Conservation (phyloP, 1,140 invertebrate species). For the Micrasema longulum region DNA sequence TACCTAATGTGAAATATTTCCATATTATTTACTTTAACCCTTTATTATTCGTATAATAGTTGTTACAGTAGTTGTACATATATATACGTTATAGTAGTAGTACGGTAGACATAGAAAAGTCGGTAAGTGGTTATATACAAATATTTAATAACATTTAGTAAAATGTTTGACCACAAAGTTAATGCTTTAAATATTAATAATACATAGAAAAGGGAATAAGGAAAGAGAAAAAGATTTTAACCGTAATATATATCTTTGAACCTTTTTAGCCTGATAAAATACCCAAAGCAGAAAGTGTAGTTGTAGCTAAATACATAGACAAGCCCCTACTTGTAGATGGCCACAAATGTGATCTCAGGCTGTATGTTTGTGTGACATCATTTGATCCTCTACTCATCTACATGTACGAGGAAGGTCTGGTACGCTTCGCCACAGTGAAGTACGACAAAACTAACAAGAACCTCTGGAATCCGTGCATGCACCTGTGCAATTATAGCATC, state of each 20-base stretch:
- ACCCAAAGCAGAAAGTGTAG: slow-evolving; percentile 88
- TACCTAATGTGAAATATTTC: too few relatives aligned
- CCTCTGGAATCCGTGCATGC: slow-evolving; percentile 92
- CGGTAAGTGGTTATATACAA: too few relatives aligned
- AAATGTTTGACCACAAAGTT: too few relatives aligned
- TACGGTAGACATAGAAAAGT: too few relatives aligned
- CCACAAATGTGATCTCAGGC: slow-evolving; percentile 91
- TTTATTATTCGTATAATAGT: too few relatives aligned
- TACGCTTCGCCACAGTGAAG: slow-evolving; percentile 88
- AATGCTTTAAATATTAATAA: too few relatives aligned
- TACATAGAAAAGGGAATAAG: too few relatives aligned
- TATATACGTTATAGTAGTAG: too few relatives aligned
- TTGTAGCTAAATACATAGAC: slow-evolving; percentile 93
- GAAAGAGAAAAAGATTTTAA: too few relatives aligned
- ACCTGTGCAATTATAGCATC: slow-evolving; percentile 94
- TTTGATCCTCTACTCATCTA: slow-evolving; percentile 88
- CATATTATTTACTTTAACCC: too few relatives aligned
- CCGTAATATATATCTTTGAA: not conserved
- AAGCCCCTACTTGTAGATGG: slow-evolving; percentile 95
- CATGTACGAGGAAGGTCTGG: slow-evolving; percentile 88
- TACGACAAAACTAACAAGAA: slow-evolving; percentile 84
- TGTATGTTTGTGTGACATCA: slow-evolving; percentile 88
- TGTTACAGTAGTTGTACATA: too few relatives aligned
- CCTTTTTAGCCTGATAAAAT: slow-evolving; percentile 88
- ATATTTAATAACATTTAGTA: too few relatives aligned